Evolutionary conservation across 2,888 invertebrate species (phyloP).

Genomic region (Dorcus parallelipipedus): DNA sequence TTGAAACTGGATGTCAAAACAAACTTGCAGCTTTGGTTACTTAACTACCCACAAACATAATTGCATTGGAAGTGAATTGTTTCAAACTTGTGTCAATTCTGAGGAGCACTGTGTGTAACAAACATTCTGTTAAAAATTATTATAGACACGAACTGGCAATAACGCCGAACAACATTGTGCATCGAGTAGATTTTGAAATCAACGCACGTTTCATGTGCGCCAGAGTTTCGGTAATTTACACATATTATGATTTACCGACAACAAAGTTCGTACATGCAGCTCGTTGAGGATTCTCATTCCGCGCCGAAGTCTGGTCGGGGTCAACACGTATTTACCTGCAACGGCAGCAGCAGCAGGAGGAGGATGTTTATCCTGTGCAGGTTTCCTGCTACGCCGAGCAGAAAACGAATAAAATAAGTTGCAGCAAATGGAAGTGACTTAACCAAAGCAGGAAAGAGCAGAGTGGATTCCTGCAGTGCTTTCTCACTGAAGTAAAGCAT

Average conservation of each 20-base stretch:
- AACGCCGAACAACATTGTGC: no score
- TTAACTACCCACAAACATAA: no score
- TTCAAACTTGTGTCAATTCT: no score
- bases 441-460: slow-evolving; percentile 32
- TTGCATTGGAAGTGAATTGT: no score
- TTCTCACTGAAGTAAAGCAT: slow-evolving; percentile 35
- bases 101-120: no score
- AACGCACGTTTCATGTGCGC: background rate
- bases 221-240: background rate
- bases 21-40: no score
- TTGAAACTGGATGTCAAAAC: no score
- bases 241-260: slow-evolving; percentile 4
- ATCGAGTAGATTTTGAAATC: background rate
- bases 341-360: background rate
- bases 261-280: background rate
- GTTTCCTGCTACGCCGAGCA: slow-evolving; percentile 3
- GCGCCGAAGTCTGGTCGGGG: background rate
- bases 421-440: slow-evolving; percentile 22
- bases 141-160: no score
- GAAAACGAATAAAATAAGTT: slow-evolving; percentile 4
- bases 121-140: no score
- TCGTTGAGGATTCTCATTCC: no score
- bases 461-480: slow-evolving; percentile 34
- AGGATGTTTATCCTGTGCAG: slow-evolving; percentile 3
- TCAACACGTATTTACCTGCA: slow-evolving; percentile 1